These are phyloP conservation scores for Coilia nasus DNA, from an alignment of 2,797 vertebrate species.

Conservation along the genomic window DNA sequence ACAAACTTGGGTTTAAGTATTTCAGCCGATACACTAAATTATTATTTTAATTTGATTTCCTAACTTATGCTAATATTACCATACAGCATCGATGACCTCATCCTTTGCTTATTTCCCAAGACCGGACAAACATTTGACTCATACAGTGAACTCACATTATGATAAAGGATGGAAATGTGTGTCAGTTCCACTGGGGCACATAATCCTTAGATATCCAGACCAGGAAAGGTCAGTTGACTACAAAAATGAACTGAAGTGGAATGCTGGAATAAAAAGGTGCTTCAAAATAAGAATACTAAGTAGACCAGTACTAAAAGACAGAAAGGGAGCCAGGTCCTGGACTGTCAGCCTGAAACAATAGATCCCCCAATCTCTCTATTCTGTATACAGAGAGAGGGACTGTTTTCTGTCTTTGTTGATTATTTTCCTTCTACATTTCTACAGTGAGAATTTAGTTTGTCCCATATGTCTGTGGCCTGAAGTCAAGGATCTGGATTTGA, in stretches of 20 bases:
- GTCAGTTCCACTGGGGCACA: neutral
- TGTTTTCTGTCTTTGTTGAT: slow-evolving; percentile 10
- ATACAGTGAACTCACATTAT: neutral
- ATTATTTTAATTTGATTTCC: neutral
- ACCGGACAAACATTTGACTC: neutral
- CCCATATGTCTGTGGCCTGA: neutral
- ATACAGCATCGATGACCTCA: neutral
- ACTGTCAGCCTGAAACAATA: too few species aligned
- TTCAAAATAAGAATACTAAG: too few species aligned
- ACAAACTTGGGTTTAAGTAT: neutral
- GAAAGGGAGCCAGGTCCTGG: too few species aligned
- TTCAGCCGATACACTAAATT: neutral
- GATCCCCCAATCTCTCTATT: neutral
- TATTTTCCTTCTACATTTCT: neutral
- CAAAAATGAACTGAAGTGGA: too few species aligned
- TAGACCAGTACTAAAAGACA: too few species aligned
- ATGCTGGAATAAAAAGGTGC: too few species aligned
- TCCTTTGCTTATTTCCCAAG: neutral
- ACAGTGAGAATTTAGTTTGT: neutral
- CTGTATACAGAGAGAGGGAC: neutral
- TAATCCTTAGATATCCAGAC: neutral
- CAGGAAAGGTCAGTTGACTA: too few species aligned
- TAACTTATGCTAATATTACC: too few species aligned
- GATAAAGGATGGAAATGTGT: neutral
- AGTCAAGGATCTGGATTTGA: neutral